Conservation (phyloP, 2,797 vertebrate species). For the Anabas testudineus region DNA sequence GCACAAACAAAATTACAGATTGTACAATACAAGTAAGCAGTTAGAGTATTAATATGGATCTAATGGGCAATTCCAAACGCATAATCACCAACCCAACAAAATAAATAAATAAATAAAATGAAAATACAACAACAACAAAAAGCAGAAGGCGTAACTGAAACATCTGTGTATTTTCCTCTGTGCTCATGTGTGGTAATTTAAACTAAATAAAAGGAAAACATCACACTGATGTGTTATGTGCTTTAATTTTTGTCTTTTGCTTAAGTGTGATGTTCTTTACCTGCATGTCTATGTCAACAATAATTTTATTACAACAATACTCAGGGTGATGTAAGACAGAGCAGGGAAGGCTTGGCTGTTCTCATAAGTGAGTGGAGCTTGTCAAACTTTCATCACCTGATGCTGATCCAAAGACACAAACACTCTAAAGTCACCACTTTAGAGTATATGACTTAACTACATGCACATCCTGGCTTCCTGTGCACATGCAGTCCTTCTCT, state of each 20-base stretch:
- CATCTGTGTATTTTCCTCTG: neutral
- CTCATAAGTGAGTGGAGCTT: conserved; percentile 64
- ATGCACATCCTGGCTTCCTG: neutral
- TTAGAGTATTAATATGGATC: neutral
- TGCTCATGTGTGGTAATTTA: neutral
- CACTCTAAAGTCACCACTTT: conserved; percentile 1
- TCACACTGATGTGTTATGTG: neutral
- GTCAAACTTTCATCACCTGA: conserved; percentile 74
- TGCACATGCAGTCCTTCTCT: conserved; percentile 3
- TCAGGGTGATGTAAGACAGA: conserved; percentile 58
- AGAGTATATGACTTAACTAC: conserved; percentile 25
- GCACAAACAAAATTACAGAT: neutral
- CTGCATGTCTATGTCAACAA: conserved; percentile 24
- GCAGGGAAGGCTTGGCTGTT: conserved; percentile 38
- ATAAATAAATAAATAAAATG: too few relatives aligned
- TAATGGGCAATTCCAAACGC: neutral
- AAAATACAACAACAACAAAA: neutral
- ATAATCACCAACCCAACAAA: neutral
- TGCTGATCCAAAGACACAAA: conserved; percentile 45
- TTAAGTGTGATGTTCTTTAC: neutral
- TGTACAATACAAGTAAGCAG: neutral
- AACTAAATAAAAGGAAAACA: neutral
- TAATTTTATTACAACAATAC: conserved; percentile 43
- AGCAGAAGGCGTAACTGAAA: neutral
- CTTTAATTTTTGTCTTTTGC: neutral